A percentile compares a stretch with the other conserved stretches of the same genome.
These are phyloP conservation scores for Lerista edwardsae DNA, from an alignment of 2,797 vertebrate genomes.

Conservation along the genomic window DNA sequence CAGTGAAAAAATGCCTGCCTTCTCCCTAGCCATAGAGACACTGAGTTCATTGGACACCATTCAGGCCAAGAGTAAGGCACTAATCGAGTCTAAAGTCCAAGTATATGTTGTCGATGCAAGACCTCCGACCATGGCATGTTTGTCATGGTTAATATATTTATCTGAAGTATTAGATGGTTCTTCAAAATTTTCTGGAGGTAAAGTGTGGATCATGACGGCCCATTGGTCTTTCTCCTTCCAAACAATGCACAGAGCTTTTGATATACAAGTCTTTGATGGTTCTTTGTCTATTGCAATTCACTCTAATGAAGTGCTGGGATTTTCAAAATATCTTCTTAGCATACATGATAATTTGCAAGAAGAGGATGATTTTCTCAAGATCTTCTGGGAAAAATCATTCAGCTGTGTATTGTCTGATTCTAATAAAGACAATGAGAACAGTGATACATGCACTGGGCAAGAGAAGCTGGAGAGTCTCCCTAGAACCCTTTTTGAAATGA, in stretches of 20 bases:
- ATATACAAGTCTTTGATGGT: not conserved
- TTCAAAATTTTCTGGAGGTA: not conserved
- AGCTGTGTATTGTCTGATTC: not conserved
- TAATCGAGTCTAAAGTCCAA: not conserved
- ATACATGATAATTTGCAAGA: not conserved
- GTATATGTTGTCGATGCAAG: not conserved
- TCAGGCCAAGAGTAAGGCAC: not conserved
- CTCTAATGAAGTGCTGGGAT: not conserved
- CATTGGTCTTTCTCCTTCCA: not conserved
- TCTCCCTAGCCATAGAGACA: not conserved
- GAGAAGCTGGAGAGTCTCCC: not conserved
- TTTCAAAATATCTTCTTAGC: not conserved
- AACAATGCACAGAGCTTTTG: not conserved
- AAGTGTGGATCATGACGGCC: not conserved
- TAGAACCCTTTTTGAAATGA: not conserved
- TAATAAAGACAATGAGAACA: not conserved
- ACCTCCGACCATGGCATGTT: not conserved
- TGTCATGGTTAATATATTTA: not conserved
- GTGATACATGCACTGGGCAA: not conserved
- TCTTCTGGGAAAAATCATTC: not conserved
- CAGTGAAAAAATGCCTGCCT: not conserved
- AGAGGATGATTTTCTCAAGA: not conserved
- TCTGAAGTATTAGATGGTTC: not conserved
- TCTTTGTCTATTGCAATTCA: not conserved
- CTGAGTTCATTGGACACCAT: not conserved